Evolutionary conservation across 2,797 vertebrate genomes (phyloP).

Genomic region (Steatocranus sp.): DNA sequence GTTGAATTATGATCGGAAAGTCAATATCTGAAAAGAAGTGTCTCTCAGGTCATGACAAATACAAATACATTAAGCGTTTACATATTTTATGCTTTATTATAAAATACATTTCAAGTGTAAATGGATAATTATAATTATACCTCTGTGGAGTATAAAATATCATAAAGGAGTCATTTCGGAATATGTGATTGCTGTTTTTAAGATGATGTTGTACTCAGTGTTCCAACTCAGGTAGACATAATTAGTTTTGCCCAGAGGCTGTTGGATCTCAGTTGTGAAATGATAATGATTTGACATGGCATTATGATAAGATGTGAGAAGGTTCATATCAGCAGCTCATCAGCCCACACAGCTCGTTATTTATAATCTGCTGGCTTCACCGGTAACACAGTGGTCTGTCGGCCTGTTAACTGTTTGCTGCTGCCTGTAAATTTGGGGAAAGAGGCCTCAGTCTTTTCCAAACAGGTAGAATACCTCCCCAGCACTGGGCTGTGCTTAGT

Average conservation of each 20-base stretch:
- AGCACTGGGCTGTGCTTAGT: background rate
- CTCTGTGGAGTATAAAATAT: background rate
- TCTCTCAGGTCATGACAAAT: background rate
- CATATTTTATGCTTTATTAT: background rate
- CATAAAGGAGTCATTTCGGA: background rate
- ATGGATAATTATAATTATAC: background rate
- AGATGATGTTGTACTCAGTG: background rate
- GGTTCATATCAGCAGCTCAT: conserved; percentile 14
- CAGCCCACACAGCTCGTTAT: conserved; percentile 5
- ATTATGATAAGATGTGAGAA: conserved; percentile 19
- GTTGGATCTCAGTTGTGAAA: background rate
- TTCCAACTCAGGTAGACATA: background rate
- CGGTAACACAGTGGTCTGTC: background rate
- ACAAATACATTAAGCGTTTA: background rate
- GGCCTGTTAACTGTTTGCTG: background rate
- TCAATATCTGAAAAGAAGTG: background rate
- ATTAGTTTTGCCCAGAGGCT: background rate
- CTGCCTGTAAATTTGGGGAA: background rate
- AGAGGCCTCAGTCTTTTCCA: background rate
- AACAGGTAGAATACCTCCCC: conserved; percentile 1
- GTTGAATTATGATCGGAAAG: background rate
- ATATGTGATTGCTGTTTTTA: background rate
- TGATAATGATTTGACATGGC: conserved; percentile 1
- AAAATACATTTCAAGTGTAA: background rate
- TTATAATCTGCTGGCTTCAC: conserved; percentile 3